Conservation (phyloP, 2,888 invertebrate species). For the Dasysyrphus albostriatus region DNA sequence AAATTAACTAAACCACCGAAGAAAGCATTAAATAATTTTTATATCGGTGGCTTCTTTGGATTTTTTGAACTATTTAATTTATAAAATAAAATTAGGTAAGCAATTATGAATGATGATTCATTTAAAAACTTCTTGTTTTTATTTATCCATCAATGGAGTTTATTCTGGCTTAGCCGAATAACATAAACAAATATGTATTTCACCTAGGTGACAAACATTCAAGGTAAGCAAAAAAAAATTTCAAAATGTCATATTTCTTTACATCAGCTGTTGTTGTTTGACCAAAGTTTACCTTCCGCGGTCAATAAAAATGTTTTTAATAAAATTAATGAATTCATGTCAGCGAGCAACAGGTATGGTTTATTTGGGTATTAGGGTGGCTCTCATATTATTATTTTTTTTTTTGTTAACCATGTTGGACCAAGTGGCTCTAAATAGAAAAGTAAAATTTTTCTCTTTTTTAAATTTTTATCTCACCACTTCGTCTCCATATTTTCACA, state of each 20-base stretch:
- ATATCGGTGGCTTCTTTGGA: background rate
- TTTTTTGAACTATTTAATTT: too few species aligned
- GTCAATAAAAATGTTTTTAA: constrained; percentile 18
- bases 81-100: background rate
- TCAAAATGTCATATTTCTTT: constrained; percentile 5
- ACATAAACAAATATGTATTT: background rate
- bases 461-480: too few species aligned
- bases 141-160: constrained; percentile 2
- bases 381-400: too few species aligned
- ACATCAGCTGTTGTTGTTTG: constrained; percentile 45
- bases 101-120: background rate
- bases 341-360: constrained; percentile 26
- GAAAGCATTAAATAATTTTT: background rate
- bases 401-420: too few species aligned
- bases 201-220: constrained; percentile 3
- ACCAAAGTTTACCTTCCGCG: constrained; percentile 10
- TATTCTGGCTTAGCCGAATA: constrained; percentile 1
- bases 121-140: background rate
- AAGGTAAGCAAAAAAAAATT: constrained; percentile 4
- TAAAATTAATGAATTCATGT: background rate
- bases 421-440: too few species aligned
- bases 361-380: too few species aligned
- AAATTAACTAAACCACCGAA: background rate
- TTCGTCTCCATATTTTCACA: too few species aligned
- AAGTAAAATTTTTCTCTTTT: too few species aligned